These are phyloP conservation scores for Aeoliscus strigatus DNA, from an alignment of 2,797 vertebrate species.

Conservation along the genomic window DNA sequence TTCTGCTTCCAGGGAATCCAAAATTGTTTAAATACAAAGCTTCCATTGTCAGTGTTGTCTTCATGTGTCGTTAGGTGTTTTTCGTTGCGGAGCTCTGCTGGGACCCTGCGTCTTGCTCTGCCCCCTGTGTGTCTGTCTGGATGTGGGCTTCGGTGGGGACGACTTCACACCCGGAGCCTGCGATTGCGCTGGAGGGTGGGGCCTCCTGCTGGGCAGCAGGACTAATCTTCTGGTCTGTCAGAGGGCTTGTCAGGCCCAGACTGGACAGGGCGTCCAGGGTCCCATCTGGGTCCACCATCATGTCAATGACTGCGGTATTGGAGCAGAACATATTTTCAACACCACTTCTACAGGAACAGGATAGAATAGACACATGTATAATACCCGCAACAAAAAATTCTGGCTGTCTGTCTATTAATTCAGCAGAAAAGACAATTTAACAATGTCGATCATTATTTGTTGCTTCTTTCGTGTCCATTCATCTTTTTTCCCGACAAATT, in stretches of 20 bases:
- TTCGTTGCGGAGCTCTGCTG: slow-evolving; percentile 33
- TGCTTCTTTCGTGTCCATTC: too few species aligned
- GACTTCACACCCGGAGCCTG: slow-evolving; percentile 47
- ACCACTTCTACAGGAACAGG: background rate
- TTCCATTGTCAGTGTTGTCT: slow-evolving; percentile 7
- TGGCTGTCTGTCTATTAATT: too few species aligned
- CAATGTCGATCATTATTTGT: too few species aligned
- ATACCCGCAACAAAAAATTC: background rate
- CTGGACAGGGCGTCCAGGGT: slow-evolving; percentile 88
- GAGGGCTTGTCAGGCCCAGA: slow-evolving; percentile 78
- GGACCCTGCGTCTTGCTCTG: slow-evolving; percentile 70
- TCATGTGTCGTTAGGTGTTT: slow-evolving; percentile 37
- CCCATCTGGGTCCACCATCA: slow-evolving; percentile 96
- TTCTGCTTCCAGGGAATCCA: slow-evolving; percentile 3
- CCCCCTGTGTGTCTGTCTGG: slow-evolving; percentile 64
- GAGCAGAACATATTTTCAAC: slow-evolving; percentile 6
- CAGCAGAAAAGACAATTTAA: too few species aligned
- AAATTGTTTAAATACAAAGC: slow-evolving; percentile 7
- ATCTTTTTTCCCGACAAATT: too few species aligned
- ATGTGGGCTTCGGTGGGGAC: slow-evolving; percentile 43
- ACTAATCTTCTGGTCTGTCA: slow-evolving; percentile 75
- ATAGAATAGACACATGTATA: background rate
- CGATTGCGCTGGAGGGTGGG: slow-evolving; percentile 9
- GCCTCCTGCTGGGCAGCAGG: slow-evolving; percentile 60
- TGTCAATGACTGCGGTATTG: slow-evolving; percentile 81